These are phyloP conservation scores for Tadarida brasiliensis DNA, from an alignment of 2,797 vertebrate species.

Conservation along the genomic window DNA sequence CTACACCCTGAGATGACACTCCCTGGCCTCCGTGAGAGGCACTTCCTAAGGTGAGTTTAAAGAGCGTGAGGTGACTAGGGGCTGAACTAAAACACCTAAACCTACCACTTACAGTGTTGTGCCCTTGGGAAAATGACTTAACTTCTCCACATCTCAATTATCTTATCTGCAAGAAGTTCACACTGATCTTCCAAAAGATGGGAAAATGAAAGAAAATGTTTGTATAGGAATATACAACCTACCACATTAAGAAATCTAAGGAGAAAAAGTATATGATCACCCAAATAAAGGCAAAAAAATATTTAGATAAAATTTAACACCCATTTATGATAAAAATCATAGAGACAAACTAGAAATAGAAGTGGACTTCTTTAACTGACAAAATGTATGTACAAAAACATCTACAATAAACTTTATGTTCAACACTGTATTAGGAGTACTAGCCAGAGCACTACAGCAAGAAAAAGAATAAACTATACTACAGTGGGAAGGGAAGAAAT, in stretches of 20 bases:
- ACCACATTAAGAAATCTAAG: neutral
- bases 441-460: neutral
- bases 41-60: neutral
- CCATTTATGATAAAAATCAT: neutral
- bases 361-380: neutral
- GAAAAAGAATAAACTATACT: neutral
- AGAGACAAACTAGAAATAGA: neutral
- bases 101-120: neutral
- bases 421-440: neutral
- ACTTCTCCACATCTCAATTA: neutral
- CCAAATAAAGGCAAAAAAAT: neutral
- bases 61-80: neutral
- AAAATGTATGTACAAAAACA: neutral
- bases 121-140: neutral
- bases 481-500: conserved; percentile 10
- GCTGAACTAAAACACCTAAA: neutral
- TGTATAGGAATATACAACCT: neutral
- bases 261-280: neutral
- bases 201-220: conserved; percentile 18
- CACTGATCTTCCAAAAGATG: neutral
- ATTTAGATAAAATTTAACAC: conserved; percentile 14
- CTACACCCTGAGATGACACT: neutral
- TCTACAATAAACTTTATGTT: neutral
- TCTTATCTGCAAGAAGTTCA: neutral
- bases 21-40: neutral